Percentiles rank a stretch among this genome's conserved stretches.
phyloP scores from a whole-genome alignment of 1,140 invertebrate species.

The Ephestia elutella region DNA sequence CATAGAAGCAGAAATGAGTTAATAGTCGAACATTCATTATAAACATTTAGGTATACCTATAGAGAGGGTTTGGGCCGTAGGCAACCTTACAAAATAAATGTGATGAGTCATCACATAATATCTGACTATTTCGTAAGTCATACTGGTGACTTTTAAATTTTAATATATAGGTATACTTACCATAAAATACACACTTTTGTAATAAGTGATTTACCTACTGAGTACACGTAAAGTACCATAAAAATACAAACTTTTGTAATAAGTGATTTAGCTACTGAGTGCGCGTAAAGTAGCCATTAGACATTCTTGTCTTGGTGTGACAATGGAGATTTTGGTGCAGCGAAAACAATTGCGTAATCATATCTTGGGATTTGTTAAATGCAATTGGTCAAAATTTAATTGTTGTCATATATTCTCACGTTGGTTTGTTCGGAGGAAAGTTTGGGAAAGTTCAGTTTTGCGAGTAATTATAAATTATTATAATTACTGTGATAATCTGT shows the following conservation, averaged over 20 bases:
- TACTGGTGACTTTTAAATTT: too few species aligned
- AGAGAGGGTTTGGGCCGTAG: too few species aligned
- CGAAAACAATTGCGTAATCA: slow-evolving; percentile 36
- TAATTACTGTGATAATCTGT: background rate
- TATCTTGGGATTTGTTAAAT: slow-evolving; percentile 15
- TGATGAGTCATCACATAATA: too few species aligned
- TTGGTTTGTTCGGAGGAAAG: background rate
- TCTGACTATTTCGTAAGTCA: too few species aligned
- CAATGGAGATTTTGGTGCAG: slow-evolving; percentile 28
- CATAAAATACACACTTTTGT: too few species aligned
- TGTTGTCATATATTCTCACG: background rate
- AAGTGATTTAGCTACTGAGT: background rate
- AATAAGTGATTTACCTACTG: background rate
- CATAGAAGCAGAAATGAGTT: too few species aligned
- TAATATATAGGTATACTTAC: too few species aligned
- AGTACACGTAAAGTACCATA: slow-evolving; percentile 15
- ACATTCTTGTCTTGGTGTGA: slow-evolving; percentile 41
- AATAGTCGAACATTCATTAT: too few species aligned
- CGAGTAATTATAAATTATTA: background rate
- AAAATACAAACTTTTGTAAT: too few species aligned
- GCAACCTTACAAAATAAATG: too few species aligned
- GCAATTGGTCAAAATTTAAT: background rate
- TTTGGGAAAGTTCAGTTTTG: background rate
- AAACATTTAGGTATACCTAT: too few species aligned
- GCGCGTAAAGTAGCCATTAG: slow-evolving; percentile 26